These are phyloP conservation scores for Drosophila setifemur DNA, from an alignment of 1,140 invertebrate genomes.

Conservation along the genomic window DNA sequence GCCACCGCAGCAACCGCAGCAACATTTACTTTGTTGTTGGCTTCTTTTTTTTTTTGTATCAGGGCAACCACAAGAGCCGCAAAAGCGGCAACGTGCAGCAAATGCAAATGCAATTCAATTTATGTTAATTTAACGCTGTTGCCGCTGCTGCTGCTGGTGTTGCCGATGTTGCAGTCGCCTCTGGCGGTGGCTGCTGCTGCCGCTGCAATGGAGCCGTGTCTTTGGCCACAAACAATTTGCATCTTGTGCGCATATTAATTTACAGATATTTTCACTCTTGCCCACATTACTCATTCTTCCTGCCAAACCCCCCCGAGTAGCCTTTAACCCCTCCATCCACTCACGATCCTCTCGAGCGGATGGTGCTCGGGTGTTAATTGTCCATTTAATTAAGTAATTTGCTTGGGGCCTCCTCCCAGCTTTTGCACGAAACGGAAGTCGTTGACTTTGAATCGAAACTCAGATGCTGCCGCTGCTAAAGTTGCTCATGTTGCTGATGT, in stretches of 20 bases:
- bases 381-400: constrained; percentile 81
- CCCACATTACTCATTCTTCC: constrained; percentile 65
- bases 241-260: constrained; percentile 81
- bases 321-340: background rate
- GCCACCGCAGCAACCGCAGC: constrained; percentile 39
- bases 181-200: constrained; percentile 16
- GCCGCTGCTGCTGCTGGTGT: constrained; percentile 27
- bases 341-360: constrained; percentile 11
- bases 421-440: constrained; percentile 62
- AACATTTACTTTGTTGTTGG: constrained; percentile 24
- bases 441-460: constrained; percentile 74
- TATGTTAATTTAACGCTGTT: constrained; percentile 77
- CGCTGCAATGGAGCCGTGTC: constrained; percentile 51
- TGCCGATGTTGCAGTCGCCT: constrained; percentile 15
- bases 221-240: constrained; percentile 79
- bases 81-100: constrained; percentile 62
- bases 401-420: constrained; percentile 45
- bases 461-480: constrained; percentile 27
- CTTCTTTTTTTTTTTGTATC: background rate
- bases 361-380: constrained; percentile 73
- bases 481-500: background rate
- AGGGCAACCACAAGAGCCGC: constrained; percentile 43
- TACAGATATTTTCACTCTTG: constrained; percentile 78
- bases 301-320: background rate
- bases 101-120: constrained; percentile 82